A percentile compares a stretch with the other conserved stretches of the same genome.
phyloP scores from a whole-genome alignment of 2,888 invertebrate genomes.

The Hecatera dysodea region DNA sequence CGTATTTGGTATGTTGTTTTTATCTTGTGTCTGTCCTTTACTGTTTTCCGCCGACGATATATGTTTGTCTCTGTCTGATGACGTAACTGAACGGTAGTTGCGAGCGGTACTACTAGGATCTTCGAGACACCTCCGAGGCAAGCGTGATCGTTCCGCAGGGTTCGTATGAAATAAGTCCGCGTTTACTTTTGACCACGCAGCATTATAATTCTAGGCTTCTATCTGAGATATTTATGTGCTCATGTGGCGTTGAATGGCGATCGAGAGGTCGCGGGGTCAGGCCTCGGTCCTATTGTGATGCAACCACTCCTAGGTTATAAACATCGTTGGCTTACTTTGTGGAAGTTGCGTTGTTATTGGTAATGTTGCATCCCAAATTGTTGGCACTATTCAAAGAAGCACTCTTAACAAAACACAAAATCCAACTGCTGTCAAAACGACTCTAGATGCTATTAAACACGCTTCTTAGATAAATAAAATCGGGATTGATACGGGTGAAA shows the following conservation, averaged over 20 bases:
- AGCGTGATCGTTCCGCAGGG: conserved; percentile 54
- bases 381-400: neutral
- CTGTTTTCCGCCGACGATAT: conserved; percentile 48
- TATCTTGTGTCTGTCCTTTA: conserved; percentile 75
- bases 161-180: conserved; percentile 34
- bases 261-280: conserved; percentile 45
- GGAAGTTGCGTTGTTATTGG: neutral
- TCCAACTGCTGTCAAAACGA: neutral
- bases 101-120: conserved; percentile 71
- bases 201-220: conserved; percentile 21
- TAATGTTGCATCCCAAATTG: neutral
- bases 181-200: conserved; percentile 19
- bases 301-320: conserved; percentile 30
- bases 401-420: neutral
- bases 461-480: neutral
- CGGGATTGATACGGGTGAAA: neutral
- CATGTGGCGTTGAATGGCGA: conserved; percentile 50
- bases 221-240: conserved; percentile 33
- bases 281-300: conserved; percentile 41
- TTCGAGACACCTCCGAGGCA: conserved; percentile 61
- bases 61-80: conserved; percentile 76
- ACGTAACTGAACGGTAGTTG: conserved; percentile 86
- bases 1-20: conserved; percentile 89
- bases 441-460: neutral
- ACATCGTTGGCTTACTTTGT: conserved; percentile 10